Conservation (phyloP, 2,113 vertebrate genomes). For the Clarias batrachus region DNA sequence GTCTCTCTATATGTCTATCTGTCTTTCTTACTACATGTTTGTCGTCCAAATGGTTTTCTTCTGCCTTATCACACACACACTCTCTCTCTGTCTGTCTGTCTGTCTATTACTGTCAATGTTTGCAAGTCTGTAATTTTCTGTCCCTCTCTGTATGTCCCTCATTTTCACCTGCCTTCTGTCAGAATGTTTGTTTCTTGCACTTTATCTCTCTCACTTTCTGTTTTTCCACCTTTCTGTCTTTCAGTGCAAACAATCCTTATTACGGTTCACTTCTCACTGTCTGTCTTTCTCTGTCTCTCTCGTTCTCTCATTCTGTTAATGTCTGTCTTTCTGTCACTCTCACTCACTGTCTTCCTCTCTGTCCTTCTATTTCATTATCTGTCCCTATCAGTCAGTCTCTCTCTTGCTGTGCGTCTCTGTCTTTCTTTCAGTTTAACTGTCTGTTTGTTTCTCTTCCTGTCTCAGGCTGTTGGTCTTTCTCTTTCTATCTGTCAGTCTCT, state of each 20-base stretch:
- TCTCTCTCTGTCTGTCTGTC: background rate
- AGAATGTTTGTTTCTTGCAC: too few species aligned
- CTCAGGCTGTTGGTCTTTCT: slow-evolving; percentile 28
- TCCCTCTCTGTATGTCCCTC: slow-evolving; percentile 50
- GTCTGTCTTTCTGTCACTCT: background rate
- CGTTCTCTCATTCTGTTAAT: background rate
- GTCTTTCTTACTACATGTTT: too few species aligned
- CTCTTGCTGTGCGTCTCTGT: slow-evolving; percentile 30
- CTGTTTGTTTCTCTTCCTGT: slow-evolving; percentile 41
- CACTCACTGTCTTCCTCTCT: slow-evolving; percentile 18
- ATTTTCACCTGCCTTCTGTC: background rate
- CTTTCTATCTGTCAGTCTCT: slow-evolving; percentile 54
- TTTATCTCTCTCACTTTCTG: background rate
- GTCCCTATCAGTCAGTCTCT: background rate
- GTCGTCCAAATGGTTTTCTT: too few species aligned
- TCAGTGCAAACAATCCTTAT: slow-evolving; percentile 37
- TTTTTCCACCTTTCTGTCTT: slow-evolving; percentile 63
- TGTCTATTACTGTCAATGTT: background rate
- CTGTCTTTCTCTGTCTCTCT: slow-evolving; percentile 45
- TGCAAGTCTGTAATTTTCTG: slow-evolving; percentile 60
- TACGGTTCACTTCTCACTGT: background rate
- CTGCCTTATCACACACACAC: too few species aligned
- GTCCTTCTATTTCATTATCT: slow-evolving; percentile 41
- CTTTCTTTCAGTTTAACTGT: slow-evolving; percentile 56
- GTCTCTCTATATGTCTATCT: too few species aligned